Percentiles rank a stretch among this genome's conserved stretches.
phyloP scores from a whole-genome alignment of 37 sponge, comb jelly and placozoan genomes.

The Aplysina aerophoba region DNA sequence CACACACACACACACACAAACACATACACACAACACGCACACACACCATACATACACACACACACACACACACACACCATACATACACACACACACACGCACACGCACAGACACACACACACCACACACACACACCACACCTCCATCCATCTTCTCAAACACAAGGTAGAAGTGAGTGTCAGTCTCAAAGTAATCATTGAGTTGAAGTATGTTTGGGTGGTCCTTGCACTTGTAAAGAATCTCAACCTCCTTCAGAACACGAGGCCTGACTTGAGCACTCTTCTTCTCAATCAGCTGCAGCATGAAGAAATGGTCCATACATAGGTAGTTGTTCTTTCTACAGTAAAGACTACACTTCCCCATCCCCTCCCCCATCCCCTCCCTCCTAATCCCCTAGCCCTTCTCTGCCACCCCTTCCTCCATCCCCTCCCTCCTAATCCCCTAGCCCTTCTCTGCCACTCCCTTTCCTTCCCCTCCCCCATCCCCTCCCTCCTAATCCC shows the following conservation, averaged over 20 bases:
- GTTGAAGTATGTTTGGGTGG: conserved; percentile 52
- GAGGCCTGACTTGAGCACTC: conserved; percentile 36
- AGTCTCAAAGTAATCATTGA: conserved; percentile 62
- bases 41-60: neutral
- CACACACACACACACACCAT: conserved; percentile 60
- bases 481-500: no score
- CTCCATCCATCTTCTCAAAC: conserved; percentile 71
- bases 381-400: no score
- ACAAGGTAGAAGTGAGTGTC: conserved; percentile 55
- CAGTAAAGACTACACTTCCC: no score
- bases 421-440: no score
- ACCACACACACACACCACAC: conserved; percentile 10
- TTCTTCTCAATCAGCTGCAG: conserved; percentile 12
- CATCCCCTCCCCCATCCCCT: no score
- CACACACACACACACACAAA: conserved; percentile 33
- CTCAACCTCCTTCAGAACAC: conserved; percentile 84
- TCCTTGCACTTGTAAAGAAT: conserved; percentile 77
- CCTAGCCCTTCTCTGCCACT: no score
- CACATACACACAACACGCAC: conserved; percentile 11
- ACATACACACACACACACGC: conserved; percentile 33
- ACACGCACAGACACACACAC: conserved; percentile 15
- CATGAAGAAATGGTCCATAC: neutral
- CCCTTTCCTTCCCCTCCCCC: no score
- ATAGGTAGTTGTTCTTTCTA: neutral
- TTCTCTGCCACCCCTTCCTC: no score